Conservation (phyloP, 2,113 vertebrate genomes). For the Atherinomorus stipes region DNA sequence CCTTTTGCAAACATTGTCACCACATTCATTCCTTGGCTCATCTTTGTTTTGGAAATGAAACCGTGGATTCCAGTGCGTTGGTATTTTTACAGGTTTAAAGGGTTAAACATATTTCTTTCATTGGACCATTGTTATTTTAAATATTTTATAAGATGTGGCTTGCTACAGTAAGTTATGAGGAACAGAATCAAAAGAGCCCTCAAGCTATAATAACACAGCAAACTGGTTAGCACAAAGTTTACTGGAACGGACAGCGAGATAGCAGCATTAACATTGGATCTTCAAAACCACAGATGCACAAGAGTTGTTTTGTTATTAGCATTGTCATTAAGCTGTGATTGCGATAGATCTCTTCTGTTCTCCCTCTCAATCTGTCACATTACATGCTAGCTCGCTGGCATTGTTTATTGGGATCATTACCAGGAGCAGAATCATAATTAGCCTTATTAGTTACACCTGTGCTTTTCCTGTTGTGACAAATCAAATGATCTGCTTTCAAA, state of each 20-base stretch:
- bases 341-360: neutral
- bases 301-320: constrained; percentile 4
- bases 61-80: neutral
- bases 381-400: constrained; percentile 4
- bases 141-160: neutral
- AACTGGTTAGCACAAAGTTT: neutral
- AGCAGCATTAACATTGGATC: neutral
- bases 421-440: neutral
- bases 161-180: neutral
- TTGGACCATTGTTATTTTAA: neutral
- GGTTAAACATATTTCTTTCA: neutral
- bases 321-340: neutral
- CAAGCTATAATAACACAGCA: constrained; percentile 1
- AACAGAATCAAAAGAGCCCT: neutral
- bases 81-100: constrained; percentile 6
- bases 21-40: constrained; percentile 24
- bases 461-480: constrained; percentile 24
- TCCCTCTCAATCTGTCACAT: neutral
- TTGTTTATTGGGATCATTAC: neutral
- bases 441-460: constrained; percentile 8
- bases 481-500: constrained; percentile 12
- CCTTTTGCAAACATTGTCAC: constrained; percentile 28
- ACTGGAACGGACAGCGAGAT: neutral
- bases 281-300: neutral
- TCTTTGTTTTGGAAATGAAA: constrained; percentile 24